Base-by-base conservation (phyloP, 2,888 invertebrate genomes). In the Notodonta dromedarius region DNA sequence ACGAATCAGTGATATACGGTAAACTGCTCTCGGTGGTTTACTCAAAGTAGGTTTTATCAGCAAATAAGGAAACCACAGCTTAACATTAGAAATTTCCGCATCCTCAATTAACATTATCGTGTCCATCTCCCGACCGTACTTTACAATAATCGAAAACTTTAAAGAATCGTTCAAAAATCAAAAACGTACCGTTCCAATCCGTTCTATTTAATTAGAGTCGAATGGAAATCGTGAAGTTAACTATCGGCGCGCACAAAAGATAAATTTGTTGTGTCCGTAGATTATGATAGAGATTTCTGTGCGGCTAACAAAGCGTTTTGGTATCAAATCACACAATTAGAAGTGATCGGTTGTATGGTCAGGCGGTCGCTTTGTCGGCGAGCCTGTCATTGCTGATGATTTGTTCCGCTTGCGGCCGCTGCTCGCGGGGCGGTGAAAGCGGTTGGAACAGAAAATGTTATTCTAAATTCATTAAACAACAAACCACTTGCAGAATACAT, bases 241-340 rank as follows among this genome's bases (percentile, higher is more conserved):
- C 56, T 44, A 71, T 77, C 82, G 82, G 81, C 78, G 83, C 71
- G 72, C 76, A 89, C 89, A 90, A 90, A 87, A 88, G 90, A 87
- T 84, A 82, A 86, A 89, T 90, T 90, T 90, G 90, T 89, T 89
- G 68, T 69, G 66, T 75, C 82, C 79, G 44, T 56, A 81, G 89
- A 89, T 89, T 84, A 80, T 83, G 89, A 90, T 90, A 87, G 87
- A 91, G 89, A 87, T 90, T 89, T 89, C 85, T 84, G 84, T 83
- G 84, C 82, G 84, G 80, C 78, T 86, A 88, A 93, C 93, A 93
- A 92, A 88, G 90, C 85, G 87, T 90, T 92, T 91, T 91, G 84
- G 90, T 91, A 92, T 93, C 93, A 89, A 91, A 91, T 91, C 93
- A 88, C 88, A 93, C 93, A 93, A 93, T 93, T 93, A 93, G 88